phyloP scores from a whole-genome alignment of 2,888 invertebrate species.

The Acanthacorydalis orientalis region DNA sequence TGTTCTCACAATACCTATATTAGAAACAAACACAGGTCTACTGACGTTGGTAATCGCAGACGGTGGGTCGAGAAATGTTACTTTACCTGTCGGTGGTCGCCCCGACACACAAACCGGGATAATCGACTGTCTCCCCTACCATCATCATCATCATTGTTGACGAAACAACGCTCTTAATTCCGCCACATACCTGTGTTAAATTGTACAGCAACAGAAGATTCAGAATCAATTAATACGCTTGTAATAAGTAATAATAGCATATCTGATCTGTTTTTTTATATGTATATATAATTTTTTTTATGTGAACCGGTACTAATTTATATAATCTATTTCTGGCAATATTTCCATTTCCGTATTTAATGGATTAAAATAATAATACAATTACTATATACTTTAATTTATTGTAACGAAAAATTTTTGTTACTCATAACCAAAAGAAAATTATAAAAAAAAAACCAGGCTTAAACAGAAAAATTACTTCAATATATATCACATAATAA shows the following conservation, averaged over 20 bases:
- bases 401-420: too few species aligned
- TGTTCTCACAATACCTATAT: slow-evolving; percentile 1
- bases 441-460: too few species aligned
- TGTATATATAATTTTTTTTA: too few species aligned
- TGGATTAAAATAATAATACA: too few species aligned
- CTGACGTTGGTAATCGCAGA: slow-evolving; percentile 1
- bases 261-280: too few species aligned
- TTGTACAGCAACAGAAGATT: slow-evolving; percentile 1
- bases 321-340: neutral
- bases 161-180: neutral
- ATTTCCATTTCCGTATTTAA: too few species aligned
- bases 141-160: slow-evolving; percentile 3
- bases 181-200: slow-evolving; percentile 5
- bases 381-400: too few species aligned
- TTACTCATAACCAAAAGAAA: too few species aligned
- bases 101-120: neutral
- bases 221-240: neutral
- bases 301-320: neutral
- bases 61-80: slow-evolving; percentile 1
- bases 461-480: too few species aligned
- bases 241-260: too few species aligned
- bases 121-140: neutral
- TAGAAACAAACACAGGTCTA: slow-evolving; percentile 2
- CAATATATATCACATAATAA: too few species aligned
- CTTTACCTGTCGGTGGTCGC: slow-evolving; percentile 3